Conservation (phyloP, 2,888 invertebrate genomes). For the Cephus nigrinus region DNA sequence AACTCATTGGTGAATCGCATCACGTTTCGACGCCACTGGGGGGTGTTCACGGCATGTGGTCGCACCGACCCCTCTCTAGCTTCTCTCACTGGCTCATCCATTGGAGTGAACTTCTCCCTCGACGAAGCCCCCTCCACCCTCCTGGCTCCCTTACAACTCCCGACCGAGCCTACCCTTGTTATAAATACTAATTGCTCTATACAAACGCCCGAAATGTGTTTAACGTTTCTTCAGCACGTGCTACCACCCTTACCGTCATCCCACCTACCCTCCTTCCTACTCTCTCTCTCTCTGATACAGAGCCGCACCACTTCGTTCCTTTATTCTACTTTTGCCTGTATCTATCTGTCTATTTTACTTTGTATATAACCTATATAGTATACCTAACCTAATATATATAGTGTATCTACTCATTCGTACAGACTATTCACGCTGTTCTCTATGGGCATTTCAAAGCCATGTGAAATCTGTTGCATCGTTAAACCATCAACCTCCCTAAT, state of each 20-base stretch:
- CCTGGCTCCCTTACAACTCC: constrained; percentile 18
- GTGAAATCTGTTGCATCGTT: not conserved
- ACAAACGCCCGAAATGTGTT: constrained; percentile 56
- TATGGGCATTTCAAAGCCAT: not conserved
- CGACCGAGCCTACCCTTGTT: constrained; percentile 49
- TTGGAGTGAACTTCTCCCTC: constrained; percentile 22
- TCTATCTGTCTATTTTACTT: constrained; percentile 7
- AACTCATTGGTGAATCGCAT: constrained; percentile 48
- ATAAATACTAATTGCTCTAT: constrained; percentile 61
- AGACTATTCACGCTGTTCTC: not conserved
- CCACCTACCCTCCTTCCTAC: not conserved
- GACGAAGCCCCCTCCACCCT: constrained; percentile 12
- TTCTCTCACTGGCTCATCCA: constrained; percentile 26
- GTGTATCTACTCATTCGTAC: not conserved
- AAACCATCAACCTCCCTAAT: not conserved
- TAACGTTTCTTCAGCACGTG: constrained; percentile 50
- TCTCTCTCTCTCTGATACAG: not conserved
- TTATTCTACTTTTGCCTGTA: constrained; percentile 3
- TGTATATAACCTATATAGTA: constrained; percentile 1
- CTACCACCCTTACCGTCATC: constrained; percentile 16
- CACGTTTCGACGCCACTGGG: constrained; percentile 50
- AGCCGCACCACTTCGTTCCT: constrained; percentile 1
- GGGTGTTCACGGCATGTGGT: constrained; percentile 56
- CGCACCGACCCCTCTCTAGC: constrained; percentile 42
- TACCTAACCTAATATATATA: too few species aligned